Conservation (phyloP, 2,888 invertebrate genomes). For the Eupithecia insigniata region DNA sequence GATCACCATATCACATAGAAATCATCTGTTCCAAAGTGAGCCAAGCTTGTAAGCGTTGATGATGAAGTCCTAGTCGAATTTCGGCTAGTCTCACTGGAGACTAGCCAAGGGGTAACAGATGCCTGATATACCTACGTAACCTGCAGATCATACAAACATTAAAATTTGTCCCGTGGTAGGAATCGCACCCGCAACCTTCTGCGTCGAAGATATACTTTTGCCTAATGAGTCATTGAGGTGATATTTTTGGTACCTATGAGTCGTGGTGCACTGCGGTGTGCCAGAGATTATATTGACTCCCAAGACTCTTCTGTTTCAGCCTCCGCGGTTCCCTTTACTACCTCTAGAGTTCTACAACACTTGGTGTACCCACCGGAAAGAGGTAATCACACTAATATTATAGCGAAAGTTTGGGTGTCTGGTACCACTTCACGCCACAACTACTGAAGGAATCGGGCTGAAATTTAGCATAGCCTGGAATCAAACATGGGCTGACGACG, state of each 20-base stretch:
- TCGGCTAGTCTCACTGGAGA: too few relatives aligned
- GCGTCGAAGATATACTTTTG: not conserved
- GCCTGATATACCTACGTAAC: not conserved
- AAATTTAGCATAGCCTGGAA: too few relatives aligned
- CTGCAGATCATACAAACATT: not conserved
- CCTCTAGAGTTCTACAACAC: conserved; percentile 64
- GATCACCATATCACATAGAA: too few relatives aligned
- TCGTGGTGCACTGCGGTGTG: not conserved
- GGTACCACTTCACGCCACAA: not conserved
- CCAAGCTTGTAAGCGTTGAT: too few relatives aligned
- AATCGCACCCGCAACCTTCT: not conserved
- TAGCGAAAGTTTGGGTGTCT: not conserved
- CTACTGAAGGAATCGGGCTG: not conserved
- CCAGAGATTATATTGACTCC: not conserved
- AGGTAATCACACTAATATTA: conserved; percentile 55
- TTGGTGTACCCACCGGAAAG: conserved; percentile 78
- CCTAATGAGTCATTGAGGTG: not conserved
- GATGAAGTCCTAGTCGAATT: too few relatives aligned
- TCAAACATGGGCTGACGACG: too few relatives aligned
- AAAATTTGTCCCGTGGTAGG: not conserved
- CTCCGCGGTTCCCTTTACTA: conserved; percentile 70
- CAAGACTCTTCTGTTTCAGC: conserved; percentile 55
- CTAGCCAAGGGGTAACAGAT: not conserved
- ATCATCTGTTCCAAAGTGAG: too few relatives aligned
- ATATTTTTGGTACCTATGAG: not conserved